phyloP scores from a whole-genome alignment of 23 tunicate genomes.

The Aplidium turbinatum region DNA sequence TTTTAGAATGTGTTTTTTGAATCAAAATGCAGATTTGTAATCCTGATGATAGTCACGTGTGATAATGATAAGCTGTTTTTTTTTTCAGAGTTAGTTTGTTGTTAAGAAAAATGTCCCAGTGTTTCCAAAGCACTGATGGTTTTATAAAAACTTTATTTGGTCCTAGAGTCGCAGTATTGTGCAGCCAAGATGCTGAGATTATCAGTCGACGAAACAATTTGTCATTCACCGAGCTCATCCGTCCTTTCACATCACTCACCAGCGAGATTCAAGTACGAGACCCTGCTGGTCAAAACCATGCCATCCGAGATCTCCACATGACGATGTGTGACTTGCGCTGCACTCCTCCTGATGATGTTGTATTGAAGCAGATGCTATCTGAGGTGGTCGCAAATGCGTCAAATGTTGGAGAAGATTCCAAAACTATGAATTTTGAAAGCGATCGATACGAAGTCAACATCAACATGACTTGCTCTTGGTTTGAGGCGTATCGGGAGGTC shows the following conservation, averaged over 20 bases:
- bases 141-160: constrained; percentile 75
- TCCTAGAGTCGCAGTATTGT: constrained; percentile 71
- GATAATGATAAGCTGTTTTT: no score
- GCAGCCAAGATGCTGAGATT: constrained; percentile 92
- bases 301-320: constrained; percentile 53
- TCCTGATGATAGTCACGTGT: no score
- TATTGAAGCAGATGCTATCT: constrained; percentile 39
- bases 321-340: constrained; percentile 56
- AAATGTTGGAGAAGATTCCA: constrained; percentile 7
- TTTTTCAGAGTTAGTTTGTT: not conserved
- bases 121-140: constrained; percentile 53
- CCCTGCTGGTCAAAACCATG: constrained; percentile 33
- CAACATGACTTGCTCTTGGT: constrained; percentile 85
- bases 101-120: constrained; percentile 61
- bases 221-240: constrained; percentile 74
- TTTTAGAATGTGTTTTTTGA: no score
- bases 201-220: constrained; percentile 81
- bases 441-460: constrained; percentile 48
- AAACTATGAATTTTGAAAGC: constrained; percentile 18
- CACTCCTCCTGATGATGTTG: constrained; percentile 34
- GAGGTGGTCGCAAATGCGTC: constrained; percentile 31
- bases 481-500: constrained; percentile 73
- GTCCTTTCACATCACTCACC: constrained; percentile 77
- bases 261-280: constrained; percentile 72
- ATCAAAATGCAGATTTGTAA: no score